phyloP scores from a whole-genome alignment of 2,113 vertebrate genomes.

The Xenopus laevis region DNA sequence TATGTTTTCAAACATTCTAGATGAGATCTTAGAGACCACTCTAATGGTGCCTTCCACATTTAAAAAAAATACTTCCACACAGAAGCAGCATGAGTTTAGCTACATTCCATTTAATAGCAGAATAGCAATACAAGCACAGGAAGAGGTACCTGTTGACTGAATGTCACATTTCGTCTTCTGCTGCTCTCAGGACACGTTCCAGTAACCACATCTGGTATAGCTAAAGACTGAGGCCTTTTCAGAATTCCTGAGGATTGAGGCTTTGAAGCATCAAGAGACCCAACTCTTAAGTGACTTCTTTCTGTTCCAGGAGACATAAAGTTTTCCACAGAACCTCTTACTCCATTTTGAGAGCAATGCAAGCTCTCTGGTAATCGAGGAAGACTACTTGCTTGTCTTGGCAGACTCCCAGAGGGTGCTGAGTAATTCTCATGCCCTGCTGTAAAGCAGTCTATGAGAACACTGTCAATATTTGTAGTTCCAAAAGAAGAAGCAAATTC shows the following conservation, averaged over 20 bases:
- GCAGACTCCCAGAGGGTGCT: slow-evolving; percentile 57
- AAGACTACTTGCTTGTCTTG: slow-evolving; percentile 63
- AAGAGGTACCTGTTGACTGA: slow-evolving; percentile 89
- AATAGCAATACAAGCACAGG: neutral
- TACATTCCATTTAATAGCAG: too few species aligned
- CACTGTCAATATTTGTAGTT: slow-evolving; percentile 87
- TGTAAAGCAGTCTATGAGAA: slow-evolving; percentile 94
- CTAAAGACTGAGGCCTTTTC: slow-evolving; percentile 90
- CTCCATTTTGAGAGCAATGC: slow-evolving; percentile 54
- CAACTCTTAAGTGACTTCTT: slow-evolving; percentile 59
- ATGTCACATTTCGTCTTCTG: slow-evolving; percentile 91
- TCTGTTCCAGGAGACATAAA: slow-evolving; percentile 44
- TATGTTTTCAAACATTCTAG: too few species aligned
- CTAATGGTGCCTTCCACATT: too few species aligned
- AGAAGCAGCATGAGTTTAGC: too few species aligned
- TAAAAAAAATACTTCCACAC: too few species aligned
- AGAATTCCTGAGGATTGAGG: slow-evolving; percentile 69
- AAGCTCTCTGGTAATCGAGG: slow-evolving; percentile 59
- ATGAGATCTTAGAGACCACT: too few species aligned
- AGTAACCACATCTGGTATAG: slow-evolving; percentile 73
- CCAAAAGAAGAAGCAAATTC: slow-evolving; percentile 92
- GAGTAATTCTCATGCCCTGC: slow-evolving; percentile 68
- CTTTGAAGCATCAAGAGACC: slow-evolving; percentile 68
- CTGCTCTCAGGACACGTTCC: slow-evolving; percentile 74
- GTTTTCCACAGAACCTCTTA: slow-evolving; percentile 59